A percentile compares a stretch with the other conserved stretches of the same genome.
These are phyloP conservation scores for Myotis brandtii DNA, from an alignment of 2,113 vertebrate species.

Conservation along the genomic window DNA sequence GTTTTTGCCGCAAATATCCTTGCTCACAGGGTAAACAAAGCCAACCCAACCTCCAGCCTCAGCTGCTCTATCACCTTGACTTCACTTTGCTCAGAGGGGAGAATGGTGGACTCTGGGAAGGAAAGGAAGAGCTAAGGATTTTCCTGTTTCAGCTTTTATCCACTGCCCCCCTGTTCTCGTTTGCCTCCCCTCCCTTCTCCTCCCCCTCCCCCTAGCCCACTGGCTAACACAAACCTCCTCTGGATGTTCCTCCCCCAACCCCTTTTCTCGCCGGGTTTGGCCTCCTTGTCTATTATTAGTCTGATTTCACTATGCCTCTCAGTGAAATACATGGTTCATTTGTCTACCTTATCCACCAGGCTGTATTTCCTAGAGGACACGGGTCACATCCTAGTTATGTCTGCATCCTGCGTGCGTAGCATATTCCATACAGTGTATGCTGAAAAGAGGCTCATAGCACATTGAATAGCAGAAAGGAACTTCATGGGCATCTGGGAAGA, in stretches of 20 bases:
- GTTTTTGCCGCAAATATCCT: not conserved
- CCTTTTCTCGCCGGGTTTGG: not conserved
- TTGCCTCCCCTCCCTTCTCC: fast-evolving
- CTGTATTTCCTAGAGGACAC: not conserved
- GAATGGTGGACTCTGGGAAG: not conserved
- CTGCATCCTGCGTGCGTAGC: fast-evolving
- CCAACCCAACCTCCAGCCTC: not conserved
- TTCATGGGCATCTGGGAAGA: not conserved
- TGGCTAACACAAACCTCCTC: not conserved
- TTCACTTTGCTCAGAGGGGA: not conserved
- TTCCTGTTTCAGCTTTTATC: not conserved
- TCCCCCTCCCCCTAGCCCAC: not conserved
- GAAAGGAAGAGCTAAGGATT: not conserved
- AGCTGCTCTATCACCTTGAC: not conserved
- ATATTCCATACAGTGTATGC: not conserved
- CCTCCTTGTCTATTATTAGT: not conserved
- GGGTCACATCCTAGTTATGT: not conserved
- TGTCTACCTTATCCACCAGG: not conserved
- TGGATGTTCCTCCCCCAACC: no score
- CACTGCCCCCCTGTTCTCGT: fast-evolving
- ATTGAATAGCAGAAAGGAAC: not conserved
- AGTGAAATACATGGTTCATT: not conserved
- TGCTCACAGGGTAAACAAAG: no score
- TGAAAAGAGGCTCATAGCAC: not conserved
- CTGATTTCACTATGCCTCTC: not conserved